A percentile compares a stretch with the other conserved stretches of the same genome.
phyloP scores from a whole-genome alignment of 1,140 invertebrate species.

The Trypoxylus dichotomus region DNA sequence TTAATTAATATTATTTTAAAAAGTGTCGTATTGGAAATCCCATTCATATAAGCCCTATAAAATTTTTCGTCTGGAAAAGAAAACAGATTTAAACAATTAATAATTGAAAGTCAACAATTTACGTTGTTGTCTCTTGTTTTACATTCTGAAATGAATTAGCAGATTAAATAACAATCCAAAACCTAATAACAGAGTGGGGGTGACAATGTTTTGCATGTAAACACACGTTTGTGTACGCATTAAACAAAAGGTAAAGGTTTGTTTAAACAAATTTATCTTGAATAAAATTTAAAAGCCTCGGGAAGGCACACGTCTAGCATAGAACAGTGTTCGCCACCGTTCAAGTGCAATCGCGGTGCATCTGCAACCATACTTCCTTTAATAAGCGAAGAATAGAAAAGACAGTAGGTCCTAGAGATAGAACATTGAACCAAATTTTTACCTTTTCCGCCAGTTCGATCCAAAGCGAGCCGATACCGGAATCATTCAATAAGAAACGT shows the following conservation, averaged over 20 bases:
- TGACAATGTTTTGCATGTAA: neutral
- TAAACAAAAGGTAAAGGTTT: conserved; percentile 3
- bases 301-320: neutral
- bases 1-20: too few species aligned
- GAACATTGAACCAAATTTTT: conserved; percentile 23
- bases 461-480: neutral
- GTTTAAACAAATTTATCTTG: conserved; percentile 23
- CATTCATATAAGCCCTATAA: too few species aligned
- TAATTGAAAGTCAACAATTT: too few species aligned
- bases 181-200: neutral
- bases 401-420: neutral
- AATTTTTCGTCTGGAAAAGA: too few species aligned
- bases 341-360: neutral
- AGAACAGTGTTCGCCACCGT: neutral
- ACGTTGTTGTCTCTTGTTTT: neutral
- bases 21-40: too few species aligned
- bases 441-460: neutral
- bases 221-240: neutral
- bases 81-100: too few species aligned
- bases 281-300: conserved; percentile 12
- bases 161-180: neutral
- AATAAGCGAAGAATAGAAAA: neutral
- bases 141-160: neutral
- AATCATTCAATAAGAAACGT: neutral
- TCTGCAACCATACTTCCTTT: neutral